These are phyloP conservation scores for Acarapis woodi DNA, from an alignment of 1,140 invertebrate genomes.

Conservation along the genomic window DNA sequence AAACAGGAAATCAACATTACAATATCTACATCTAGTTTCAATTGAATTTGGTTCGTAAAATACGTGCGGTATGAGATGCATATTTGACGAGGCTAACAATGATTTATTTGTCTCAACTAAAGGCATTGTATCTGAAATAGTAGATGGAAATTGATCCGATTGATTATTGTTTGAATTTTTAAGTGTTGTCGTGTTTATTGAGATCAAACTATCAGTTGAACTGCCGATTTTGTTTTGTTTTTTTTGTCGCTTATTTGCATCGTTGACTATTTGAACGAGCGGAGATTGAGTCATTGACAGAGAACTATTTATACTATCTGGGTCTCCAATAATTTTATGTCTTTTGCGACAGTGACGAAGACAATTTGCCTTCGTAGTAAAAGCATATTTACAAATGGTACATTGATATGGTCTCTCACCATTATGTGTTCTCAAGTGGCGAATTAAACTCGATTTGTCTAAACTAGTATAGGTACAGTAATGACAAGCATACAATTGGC, in stretches of 20 bases:
- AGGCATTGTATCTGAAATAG: background rate
- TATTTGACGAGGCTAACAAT: too few species aligned
- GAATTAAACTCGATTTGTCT: constrained; percentile 60
- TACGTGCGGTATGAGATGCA: constrained; percentile 6
- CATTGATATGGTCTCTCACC: constrained; percentile 82
- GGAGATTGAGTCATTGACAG: too few species aligned
- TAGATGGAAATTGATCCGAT: background rate
- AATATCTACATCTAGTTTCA: constrained; percentile 21
- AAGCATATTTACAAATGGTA: constrained; percentile 67
- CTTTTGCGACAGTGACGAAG: constrained; percentile 36
- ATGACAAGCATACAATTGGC: constrained; percentile 44
- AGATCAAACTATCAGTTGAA: constrained; percentile 11
- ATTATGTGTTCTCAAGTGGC: constrained; percentile 72
- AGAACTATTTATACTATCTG: too few species aligned
- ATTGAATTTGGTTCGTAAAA: constrained; percentile 6
- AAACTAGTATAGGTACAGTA: constrained; percentile 64
- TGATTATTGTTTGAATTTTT: background rate
- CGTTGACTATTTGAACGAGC: too few species aligned
- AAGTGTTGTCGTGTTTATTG: background rate
- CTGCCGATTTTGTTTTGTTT: constrained; percentile 14
- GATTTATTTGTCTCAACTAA: too few species aligned
- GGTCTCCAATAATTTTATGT: too few species aligned
- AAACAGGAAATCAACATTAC: constrained; percentile 20
- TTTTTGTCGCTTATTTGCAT: constrained; percentile 22
- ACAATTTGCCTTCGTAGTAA: constrained; percentile 73